Base-by-base conservation (phyloP, 2,888 invertebrate species). In the Xestia sexstrigata region DNA sequence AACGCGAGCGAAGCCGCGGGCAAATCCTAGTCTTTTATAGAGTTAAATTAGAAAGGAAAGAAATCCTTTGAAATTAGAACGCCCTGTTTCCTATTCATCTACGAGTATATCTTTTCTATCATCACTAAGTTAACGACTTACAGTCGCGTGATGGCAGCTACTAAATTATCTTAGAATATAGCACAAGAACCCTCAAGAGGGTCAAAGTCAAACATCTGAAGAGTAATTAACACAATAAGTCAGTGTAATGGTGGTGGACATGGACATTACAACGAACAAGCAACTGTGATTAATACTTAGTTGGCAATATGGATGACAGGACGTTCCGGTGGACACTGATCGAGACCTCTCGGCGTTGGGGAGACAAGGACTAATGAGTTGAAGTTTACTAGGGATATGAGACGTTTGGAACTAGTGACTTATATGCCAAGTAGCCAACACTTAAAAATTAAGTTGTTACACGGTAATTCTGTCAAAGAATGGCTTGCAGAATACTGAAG, bases 141-240 rank as follows among this genome's bases (percentile, higher is more conserved):
- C 62, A 60, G 26, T 82, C 47, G 76, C 76, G 47, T 85, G 85
- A 65, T 42, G 23, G 17, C 5, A 8, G 13, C 6, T 42, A 23
- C 55, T 70, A 78, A 74, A 55, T 75, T 81, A 66, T 82, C 71
- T 84, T 17, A 75, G 52, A 62, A 82, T 72, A 60, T 76, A 72
- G 70, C 52, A 70, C 77, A 62, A 82, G 55, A 76, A 58, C n/a
- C 82, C 30, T 13, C 13, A 82, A 85, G 71, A 72, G 49, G 76
- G 76, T 70, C 85, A 82, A 82, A 69, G 77, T 35, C 60, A 82
- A 81, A 71, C 42, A 71, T 45, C 58, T 60, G 20, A 76, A 76
- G 76, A 85, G 26, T 82, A 85, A 82, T 82, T 82, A 85, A 82
- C 52, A 39, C 60, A 39, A 85, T 76, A 76, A 30, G 63, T 85